Base-by-base conservation (phyloP, 2,888 invertebrate species). In the Octonoba sinensis region DNA sequence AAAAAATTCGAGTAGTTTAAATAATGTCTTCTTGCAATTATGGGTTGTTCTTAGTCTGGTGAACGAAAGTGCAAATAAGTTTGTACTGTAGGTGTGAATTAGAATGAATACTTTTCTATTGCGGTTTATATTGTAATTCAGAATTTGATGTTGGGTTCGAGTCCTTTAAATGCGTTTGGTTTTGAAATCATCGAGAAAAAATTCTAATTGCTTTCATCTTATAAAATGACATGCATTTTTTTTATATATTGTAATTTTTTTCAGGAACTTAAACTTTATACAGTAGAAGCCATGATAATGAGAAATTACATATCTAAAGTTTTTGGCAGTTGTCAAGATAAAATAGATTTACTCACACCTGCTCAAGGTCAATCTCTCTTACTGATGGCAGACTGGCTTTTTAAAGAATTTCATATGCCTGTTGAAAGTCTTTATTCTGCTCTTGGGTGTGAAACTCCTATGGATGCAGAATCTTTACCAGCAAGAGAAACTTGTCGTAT, bases 381-480 rank as follows among this genome's bases (percentile, higher is more conserved):
- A 1, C 13, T 82, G 16, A 82, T 82, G 82, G 82, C 76, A n/a
- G 82, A 82, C 18, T 82, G 76, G 72, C 59, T 82, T 12, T 54
- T 72, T 16, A 66, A 62, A 46, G 62, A 62, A 27, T 76, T 69
- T 15, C 27, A 72, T 2, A 76, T 62, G 49, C 54, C 71, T 0
- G 56, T 76, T 0, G 74, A 67, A 11, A 47, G 66, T 13, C 51
- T 82, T 13, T 76, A 76, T 24, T 59, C 59, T 4, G 82, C 82
- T 8, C 51, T 82, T 18, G 82, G 82, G 18, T 66, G 56, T 22
- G 71, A 71, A 6, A 66, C 36, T 12, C 82, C 82, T 1, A 3
- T 12, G 1, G 65, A 59, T n/a, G 27, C 44, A 12, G 71, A 65
- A 8, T 11, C 27, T 18, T 49, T 82, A 15, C 82, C 82, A 18